phyloP scores from a whole-genome alignment of 2,797 vertebrate genomes.

The Trichosurus vulpecula region DNA sequence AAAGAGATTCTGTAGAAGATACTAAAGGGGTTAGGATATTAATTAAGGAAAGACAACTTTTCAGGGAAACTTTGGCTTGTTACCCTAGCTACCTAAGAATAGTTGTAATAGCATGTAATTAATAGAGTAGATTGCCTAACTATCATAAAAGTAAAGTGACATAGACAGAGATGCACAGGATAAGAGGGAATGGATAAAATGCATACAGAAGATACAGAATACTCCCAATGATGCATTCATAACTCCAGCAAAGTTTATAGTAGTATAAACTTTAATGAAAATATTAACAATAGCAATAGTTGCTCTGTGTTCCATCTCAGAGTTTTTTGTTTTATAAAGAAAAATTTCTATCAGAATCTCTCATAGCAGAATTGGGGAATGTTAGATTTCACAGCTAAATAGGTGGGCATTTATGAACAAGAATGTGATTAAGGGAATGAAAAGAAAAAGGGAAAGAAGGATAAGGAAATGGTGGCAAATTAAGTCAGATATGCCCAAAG shows the following conservation, averaged over 20 bases:
- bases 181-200: neutral
- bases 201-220: neutral
- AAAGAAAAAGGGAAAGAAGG: fast-evolving
- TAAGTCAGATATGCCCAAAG: too few species aligned
- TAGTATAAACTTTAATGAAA: neutral
- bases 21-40: conserved; percentile 98
- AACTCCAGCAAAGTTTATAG: neutral
- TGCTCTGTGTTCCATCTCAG: neutral
- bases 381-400: too few species aligned
- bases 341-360: too few species aligned
- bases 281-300: neutral
- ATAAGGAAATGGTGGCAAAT: fast-evolving
- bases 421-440: neutral
- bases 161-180: neutral
- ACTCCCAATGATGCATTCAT: neutral
- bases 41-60: conserved; percentile 98
- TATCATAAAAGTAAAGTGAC: neutral
- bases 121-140: neutral
- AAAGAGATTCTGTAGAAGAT: conserved; percentile 99
- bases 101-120: neutral
- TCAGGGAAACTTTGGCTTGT: conserved; percentile 96
- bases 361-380: too few species aligned
- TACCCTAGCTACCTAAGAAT: too few species aligned
- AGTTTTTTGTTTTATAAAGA: too few species aligned
- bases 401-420: fast-evolving